These are phyloP conservation scores for Ectropis grisescens DNA, from an alignment of 1,140 invertebrate genomes.

Conservation along the genomic window DNA sequence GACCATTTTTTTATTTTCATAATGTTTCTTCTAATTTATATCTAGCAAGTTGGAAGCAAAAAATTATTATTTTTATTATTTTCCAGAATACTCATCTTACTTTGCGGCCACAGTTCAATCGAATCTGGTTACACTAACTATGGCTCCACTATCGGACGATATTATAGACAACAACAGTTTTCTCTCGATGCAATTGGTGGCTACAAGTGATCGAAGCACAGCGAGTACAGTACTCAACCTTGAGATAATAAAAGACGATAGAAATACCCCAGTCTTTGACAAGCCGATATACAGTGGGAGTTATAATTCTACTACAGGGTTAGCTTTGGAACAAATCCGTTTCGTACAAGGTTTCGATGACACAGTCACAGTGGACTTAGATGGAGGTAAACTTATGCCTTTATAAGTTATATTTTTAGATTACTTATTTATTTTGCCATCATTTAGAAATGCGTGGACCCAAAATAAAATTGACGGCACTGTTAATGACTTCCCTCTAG, in stretches of 20 bases:
- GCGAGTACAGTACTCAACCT: constrained; percentile 19
- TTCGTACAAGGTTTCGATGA: constrained; percentile 28
- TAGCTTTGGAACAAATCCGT: constrained; percentile 19
- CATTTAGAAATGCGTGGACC: no score
- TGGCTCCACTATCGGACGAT: constrained; percentile 16
- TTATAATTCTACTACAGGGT: constrained; percentile 12
- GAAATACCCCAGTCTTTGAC: constrained; percentile 22
- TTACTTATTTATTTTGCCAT: no score
- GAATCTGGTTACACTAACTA: constrained; percentile 20
- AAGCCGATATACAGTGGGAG: constrained; percentile 19
- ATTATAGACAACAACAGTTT: constrained; percentile 23
- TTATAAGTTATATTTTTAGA: no score
- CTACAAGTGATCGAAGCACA: constrained; percentile 15
- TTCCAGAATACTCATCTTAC: constrained; percentile 23
- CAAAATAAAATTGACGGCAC: no score
- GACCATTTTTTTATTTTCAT: no score
- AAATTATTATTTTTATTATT: no score
- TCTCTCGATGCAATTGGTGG: constrained; percentile 22
- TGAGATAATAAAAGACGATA: constrained; percentile 35
- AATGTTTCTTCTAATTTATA: no score
- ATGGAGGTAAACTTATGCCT: constrained; percentile 34
- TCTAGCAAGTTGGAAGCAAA: no score
- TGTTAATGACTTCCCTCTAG: no score
- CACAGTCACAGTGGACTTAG: constrained; percentile 12
- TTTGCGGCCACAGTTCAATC: constrained; percentile 16